Conservation (phyloP, 2,113 vertebrate species). For the Felis chaus region DNA sequence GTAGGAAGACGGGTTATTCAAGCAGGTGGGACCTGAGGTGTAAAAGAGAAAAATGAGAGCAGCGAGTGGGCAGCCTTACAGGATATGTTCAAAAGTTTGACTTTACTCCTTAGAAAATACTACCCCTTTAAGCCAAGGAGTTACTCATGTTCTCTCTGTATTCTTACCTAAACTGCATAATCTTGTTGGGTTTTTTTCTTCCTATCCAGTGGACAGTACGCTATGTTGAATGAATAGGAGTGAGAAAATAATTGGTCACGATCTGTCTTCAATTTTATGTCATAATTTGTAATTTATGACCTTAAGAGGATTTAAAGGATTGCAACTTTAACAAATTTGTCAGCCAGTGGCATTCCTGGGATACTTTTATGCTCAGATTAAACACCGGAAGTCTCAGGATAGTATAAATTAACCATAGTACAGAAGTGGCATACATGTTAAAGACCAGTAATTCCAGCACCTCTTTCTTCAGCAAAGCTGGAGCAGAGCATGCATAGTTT, state of each 20-base stretch:
- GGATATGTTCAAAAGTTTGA: not conserved
- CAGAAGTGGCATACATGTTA: not conserved
- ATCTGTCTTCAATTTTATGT: not conserved
- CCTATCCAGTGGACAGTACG: not conserved
- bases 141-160: not conserved
- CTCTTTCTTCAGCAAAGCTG: not conserved
- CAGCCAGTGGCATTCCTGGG: not conserved
- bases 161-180: not conserved
- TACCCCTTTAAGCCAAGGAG: not conserved
- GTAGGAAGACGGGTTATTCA: not conserved
- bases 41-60: not conserved
- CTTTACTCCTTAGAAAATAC: not conserved
- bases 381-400: not conserved
- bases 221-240: not conserved
- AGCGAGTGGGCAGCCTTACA: fast-evolving
- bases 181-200: not conserved
- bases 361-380: not conserved
- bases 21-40: fast-evolving
- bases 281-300: not conserved
- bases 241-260: not conserved
- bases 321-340: not conserved
- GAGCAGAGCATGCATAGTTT: not conserved
- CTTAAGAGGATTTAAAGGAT: not conserved
- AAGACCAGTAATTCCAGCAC: not conserved
- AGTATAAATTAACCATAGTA: not conserved